Percentiles rank a stretch among this genome's conserved stretches.
Conservation (phyloP, 2,113 vertebrate genomes). For the Hyla sarda region DNA sequence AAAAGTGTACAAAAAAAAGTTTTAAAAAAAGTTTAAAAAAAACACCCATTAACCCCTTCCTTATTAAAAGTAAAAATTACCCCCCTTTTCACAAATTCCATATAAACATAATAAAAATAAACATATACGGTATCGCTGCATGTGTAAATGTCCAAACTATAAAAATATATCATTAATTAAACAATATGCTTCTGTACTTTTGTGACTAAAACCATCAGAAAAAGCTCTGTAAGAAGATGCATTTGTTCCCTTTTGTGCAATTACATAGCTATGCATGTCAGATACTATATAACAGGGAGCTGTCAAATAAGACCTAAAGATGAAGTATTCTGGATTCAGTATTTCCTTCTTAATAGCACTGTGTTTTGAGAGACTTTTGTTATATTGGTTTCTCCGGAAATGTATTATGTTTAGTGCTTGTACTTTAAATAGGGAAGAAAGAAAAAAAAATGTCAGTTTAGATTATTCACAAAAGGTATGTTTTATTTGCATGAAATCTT, state of each 20-base stretch:
- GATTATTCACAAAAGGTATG: not conserved
- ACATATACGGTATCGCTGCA: no score
- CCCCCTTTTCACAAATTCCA: no score
- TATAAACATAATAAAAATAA: no score
- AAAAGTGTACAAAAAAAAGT: no score
- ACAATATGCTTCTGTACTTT: conserved; percentile 2
- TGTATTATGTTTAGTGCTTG: conserved; percentile 2
- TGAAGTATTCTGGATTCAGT: conserved; percentile 34
- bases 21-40: no score
- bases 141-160: no score
- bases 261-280: conserved; percentile 49
- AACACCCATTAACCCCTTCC: no score
- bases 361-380: conserved; percentile 13
- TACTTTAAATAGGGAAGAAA: not conserved
- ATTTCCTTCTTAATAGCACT: conserved; percentile 36
- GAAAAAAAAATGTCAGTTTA: not conserved
- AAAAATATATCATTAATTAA: no score
- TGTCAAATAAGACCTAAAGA: conserved; percentile 49
- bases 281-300: conserved; percentile 43
- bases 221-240: conserved; percentile 53
- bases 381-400: conserved; percentile 1
- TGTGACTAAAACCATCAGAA: conserved; percentile 35
- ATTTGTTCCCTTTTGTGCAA: conserved; percentile 39
- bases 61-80: no score
- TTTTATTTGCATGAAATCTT: not conserved